Percentiles rank a stretch among this genome's conserved stretches.
Conservation (phyloP, 2,888 invertebrate genomes). For the Boloria selene region DNA sequence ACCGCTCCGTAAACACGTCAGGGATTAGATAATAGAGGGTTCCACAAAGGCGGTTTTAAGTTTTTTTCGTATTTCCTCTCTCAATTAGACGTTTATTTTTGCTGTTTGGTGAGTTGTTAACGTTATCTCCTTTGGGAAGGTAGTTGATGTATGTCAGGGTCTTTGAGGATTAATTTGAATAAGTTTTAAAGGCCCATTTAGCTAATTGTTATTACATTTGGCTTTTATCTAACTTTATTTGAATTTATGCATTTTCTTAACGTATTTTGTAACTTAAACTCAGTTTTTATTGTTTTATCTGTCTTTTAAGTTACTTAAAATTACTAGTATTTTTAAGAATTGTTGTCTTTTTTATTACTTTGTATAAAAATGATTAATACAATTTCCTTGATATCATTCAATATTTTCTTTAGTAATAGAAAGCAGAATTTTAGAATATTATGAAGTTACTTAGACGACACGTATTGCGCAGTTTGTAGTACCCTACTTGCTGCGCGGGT, state of each 20-base stretch:
- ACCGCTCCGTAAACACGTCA: conserved; percentile 54
- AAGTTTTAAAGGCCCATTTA: conserved; percentile 25
- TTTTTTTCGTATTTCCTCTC: conserved; percentile 46
- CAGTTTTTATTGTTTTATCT: too few relatives aligned
- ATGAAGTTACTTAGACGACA: too few relatives aligned
- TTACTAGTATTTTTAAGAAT: too few relatives aligned
- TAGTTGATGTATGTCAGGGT: conserved; percentile 16
- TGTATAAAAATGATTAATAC: too few relatives aligned
- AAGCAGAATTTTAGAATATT: too few relatives aligned
- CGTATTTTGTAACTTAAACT: too few relatives aligned
- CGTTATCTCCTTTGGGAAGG: conserved; percentile 37
- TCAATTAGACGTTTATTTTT: conserved; percentile 47
- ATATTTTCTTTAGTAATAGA: too few relatives aligned
- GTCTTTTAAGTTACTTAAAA: too few relatives aligned
- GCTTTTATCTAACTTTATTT: not conserved
- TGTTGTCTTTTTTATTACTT: too few relatives aligned
- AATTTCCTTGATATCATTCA: too few relatives aligned
- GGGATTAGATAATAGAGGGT: conserved; percentile 49
- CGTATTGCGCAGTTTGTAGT: too few relatives aligned
- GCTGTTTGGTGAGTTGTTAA: conserved; percentile 41
- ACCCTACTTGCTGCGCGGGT: too few relatives aligned
- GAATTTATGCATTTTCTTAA: not conserved
- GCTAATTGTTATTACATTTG: conserved; percentile 26
- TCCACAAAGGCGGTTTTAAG: conserved; percentile 37
- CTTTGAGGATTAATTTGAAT: conserved; percentile 27